These are phyloP conservation scores for Cirrhinus mrigala DNA, from an alignment of 2,797 vertebrate species.

Conservation along the genomic window DNA sequence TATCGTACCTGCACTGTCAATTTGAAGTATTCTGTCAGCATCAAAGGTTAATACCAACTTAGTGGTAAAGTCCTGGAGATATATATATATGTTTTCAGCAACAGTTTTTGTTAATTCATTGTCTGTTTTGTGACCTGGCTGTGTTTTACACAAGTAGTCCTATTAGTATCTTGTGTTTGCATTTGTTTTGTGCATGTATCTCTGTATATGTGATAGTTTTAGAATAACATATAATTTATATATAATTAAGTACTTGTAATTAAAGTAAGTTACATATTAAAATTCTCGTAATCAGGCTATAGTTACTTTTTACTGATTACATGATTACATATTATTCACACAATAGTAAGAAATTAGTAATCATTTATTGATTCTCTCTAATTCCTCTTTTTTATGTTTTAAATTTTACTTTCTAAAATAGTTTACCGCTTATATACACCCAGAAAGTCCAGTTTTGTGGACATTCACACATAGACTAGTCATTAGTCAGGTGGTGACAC, in stretches of 20 bases:
- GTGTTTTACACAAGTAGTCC: not conserved
- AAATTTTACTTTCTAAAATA: too few relatives aligned
- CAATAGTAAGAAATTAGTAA: too few relatives aligned
- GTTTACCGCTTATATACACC: too few relatives aligned
- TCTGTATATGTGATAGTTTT: not conserved
- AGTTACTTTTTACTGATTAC: too few relatives aligned
- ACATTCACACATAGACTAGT: too few relatives aligned
- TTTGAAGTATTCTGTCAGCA: not conserved
- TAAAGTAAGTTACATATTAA: too few relatives aligned
- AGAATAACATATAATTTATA: not conserved
- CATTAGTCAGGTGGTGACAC: too few relatives aligned
- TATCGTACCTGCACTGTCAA: not conserved
- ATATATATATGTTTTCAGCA: not conserved
- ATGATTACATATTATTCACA: too few relatives aligned
- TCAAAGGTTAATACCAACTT: conserved; percentile 5
- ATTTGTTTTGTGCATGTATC: not conserved
- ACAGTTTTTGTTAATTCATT: not conserved
- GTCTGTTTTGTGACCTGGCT: not conserved
- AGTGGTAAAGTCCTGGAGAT: not conserved
- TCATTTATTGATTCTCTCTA: too few relatives aligned
- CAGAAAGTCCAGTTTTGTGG: too few relatives aligned
- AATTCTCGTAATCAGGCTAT: too few relatives aligned
- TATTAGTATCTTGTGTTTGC: not conserved
- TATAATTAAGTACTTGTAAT: not conserved
- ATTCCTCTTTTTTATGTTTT: too few relatives aligned